Conservation (phyloP, 2,888 invertebrate genomes). For the Diogma glabrata region DNA sequence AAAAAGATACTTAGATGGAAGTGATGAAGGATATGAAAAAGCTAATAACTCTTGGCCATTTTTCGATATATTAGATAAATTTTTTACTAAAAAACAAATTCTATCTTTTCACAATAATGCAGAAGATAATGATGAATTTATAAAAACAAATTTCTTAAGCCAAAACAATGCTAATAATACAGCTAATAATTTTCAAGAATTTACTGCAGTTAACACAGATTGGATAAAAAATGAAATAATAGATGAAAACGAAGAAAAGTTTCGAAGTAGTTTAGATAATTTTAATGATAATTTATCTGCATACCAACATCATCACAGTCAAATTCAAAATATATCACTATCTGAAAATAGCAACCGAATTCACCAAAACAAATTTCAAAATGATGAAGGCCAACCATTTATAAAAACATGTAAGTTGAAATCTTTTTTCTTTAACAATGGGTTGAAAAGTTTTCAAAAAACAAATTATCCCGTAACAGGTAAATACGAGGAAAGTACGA, state of each 20-base stretch:
- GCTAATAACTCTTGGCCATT: constrained; percentile 5
- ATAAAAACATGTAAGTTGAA: constrained; percentile 3
- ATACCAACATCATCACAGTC: constrained; percentile 6
- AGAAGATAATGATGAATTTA: constrained; percentile 6
- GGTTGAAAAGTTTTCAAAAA: too few species aligned
- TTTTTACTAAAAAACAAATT: constrained; percentile 7
- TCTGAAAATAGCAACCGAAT: too few species aligned
- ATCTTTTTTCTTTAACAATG: too few species aligned
- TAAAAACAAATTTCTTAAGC: constrained; percentile 3
- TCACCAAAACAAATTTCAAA: constrained; percentile 2
- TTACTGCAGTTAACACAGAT: constrained; percentile 1
- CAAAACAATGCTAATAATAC: constrained; percentile 1
- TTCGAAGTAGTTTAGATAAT: not conserved
- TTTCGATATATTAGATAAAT: constrained; percentile 4
- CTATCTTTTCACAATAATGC: constrained; percentile 2
- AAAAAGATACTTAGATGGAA: constrained; percentile 2
- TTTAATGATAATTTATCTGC: constrained; percentile 5
- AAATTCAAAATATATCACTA: too few species aligned
- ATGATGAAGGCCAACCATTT: constrained; percentile 1
- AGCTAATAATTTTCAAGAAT: not conserved
- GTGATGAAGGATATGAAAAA: constrained; percentile 5
- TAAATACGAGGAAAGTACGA: constrained; percentile 1
- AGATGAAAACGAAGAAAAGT: constrained; percentile 6
- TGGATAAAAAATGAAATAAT: constrained; percentile 6
- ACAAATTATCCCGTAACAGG: too few species aligned